Conservation (phyloP, 2,797 vertebrate species). For the Syngnathus rostellatus region DNA sequence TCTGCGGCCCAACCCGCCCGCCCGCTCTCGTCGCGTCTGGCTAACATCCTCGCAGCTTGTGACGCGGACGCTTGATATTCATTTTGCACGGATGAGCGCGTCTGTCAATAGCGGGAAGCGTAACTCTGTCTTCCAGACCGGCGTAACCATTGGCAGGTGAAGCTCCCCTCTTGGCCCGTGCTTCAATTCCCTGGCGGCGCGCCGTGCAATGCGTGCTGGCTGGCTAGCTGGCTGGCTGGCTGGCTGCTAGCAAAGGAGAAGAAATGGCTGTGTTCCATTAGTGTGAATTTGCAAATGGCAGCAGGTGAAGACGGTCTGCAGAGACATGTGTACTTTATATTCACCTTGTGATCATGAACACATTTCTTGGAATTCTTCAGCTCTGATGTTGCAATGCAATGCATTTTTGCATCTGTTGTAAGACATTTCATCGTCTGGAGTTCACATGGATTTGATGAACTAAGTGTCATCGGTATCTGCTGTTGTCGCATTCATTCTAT, state of each 20-base stretch:
- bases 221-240: too few relatives aligned
- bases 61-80: neutral
- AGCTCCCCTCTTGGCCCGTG: constrained; percentile 33
- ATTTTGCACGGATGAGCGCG: constrained; percentile 29
- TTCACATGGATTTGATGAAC: too few relatives aligned
- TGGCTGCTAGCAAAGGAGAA: neutral
- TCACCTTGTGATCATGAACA: constrained; percentile 8
- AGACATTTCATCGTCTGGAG: neutral
- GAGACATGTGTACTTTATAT: constrained; percentile 53
- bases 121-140: constrained; percentile 44
- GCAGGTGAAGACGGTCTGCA: neutral
- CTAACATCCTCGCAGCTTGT: constrained; percentile 31
- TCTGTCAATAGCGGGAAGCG: constrained; percentile 17
- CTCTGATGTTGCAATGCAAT: constrained; percentile 13
- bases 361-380: constrained; percentile 14
- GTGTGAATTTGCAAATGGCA: neutral
- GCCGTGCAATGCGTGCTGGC: neutral
- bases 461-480: too few relatives aligned
- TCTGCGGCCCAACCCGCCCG: neutral
- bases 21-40: constrained; percentile 22
- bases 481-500: too few relatives aligned
- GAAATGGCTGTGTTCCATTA: neutral
- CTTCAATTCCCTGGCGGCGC: constrained; percentile 10
- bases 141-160: constrained; percentile 60
- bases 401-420: neutral